Base-by-base conservation (phyloP, 2,113 vertebrate genomes). In the Carlito syrichta region DNA sequence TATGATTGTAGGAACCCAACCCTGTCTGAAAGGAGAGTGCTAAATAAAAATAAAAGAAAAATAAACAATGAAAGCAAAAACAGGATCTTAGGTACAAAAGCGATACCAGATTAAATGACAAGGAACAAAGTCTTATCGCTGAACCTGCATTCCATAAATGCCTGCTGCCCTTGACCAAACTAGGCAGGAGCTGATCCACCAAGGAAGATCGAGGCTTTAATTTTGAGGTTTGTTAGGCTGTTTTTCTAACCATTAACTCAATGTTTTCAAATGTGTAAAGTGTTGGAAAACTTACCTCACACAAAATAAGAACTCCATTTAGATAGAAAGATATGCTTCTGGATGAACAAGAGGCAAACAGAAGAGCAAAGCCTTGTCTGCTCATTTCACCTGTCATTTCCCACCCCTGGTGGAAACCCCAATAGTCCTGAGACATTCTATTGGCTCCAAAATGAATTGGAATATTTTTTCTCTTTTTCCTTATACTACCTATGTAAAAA, bases 401-500 rank as follows among this genome's bases (percentile, higher is more conserved):
- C 56, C 54, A 40, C 7, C 20, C 7, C 14, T 14, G 0, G 1
- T 45, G 45, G 62, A 76, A 69, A 88, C 22, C 2, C n/a, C 2
- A 12, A 35, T 5, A 38, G 3, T 66, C 22, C n/a, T 2, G 0
- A 63, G 22, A 12, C 22, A 13, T 8, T 81, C 8, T 2, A 0
- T 60, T 73, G 14, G 6, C 73, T 79, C 13, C 48, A 32, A 60
- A 79, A 40, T 3, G 35, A 32, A 43, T 4, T 45, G 13, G 22
- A 48, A 86, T 60, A 25, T 63, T n/a, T 50, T 58, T n/a, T n/a
- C n/a, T n/a, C n/a, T n/a, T n/a, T n/a, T n/a, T n/a, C n/a, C 19
- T 89, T 96, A 13, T 32, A 86, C 91, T 86, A 89, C 30, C 48
- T 52, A 2, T 63, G 16, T 32, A 62, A 93, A 56, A 79, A 32